phyloP scores from a whole-genome alignment of 92 coral and sea anemone genomes.

The Actinostola sp. region DNA sequence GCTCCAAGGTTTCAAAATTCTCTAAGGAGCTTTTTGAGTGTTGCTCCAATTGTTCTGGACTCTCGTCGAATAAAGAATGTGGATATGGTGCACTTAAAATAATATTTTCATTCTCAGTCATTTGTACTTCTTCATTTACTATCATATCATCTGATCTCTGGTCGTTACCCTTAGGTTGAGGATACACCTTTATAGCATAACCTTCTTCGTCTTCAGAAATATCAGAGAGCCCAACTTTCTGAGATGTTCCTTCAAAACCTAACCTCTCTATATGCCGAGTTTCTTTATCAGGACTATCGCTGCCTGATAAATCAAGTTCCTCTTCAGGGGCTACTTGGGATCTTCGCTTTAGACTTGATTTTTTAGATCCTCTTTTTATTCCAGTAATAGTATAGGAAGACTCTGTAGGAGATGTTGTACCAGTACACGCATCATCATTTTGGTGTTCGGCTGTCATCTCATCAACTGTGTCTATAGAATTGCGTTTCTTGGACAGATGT shows the following conservation, averaged over 20 bases:
- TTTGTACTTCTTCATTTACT: constrained; percentile 17
- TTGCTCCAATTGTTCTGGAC: background rate
- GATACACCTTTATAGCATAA: constrained; percentile 54
- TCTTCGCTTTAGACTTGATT: constrained; percentile 46
- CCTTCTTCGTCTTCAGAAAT: constrained; percentile 71
- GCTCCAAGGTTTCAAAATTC: constrained; percentile 31
- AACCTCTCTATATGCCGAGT: constrained; percentile 62
- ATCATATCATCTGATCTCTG: constrained; percentile 37
- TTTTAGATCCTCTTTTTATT: constrained; percentile 33
- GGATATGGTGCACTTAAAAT: constrained; percentile 1
- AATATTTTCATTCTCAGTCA: constrained; percentile 5
- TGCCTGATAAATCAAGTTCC: background rate
- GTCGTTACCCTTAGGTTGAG: constrained; percentile 64
- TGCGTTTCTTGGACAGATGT: constrained; percentile 8
- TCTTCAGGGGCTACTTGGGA: constrained; percentile 34
- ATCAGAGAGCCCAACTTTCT: constrained; percentile 76
- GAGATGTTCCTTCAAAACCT: constrained; percentile 80
- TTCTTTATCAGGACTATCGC: constrained; percentile 53
- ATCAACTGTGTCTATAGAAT: constrained; percentile 10
- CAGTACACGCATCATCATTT: constrained; percentile 17
- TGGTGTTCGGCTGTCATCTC: background rate
- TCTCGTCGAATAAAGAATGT: constrained; percentile 4
- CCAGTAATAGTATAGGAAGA: background rate
- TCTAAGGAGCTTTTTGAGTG: background rate
- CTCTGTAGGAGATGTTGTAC: constrained; percentile 10